Evolutionary conservation across 2,113 vertebrate species (phyloP).

Genomic region (Calyptommatus sinebrachiatus): DNA sequence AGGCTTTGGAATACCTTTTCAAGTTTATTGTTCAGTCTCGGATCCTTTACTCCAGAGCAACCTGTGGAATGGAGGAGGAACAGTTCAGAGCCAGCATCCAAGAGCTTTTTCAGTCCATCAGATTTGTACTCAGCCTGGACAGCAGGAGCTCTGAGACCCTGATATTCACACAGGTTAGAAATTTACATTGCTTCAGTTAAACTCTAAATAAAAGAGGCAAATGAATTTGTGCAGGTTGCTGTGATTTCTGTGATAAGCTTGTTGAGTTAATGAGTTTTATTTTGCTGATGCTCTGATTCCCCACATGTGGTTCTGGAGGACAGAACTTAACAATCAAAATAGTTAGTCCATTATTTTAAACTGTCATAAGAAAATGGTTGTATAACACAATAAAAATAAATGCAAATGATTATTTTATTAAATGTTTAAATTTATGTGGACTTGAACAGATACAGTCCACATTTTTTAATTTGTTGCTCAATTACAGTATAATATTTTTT

Average conservation of each 20-base stretch:
- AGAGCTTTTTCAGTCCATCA: constrained; percentile 96
- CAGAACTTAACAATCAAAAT: too few species aligned
- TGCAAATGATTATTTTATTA: too few species aligned
- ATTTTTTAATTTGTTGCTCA: too few species aligned
- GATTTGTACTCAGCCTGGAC: constrained; percentile 95
- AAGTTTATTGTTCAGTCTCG: constrained; percentile 98
- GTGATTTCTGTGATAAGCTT: neutral
- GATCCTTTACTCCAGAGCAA: constrained; percentile 94
- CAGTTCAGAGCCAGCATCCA: constrained; percentile 92
- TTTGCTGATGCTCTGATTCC: neutral
- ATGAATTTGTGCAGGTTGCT: constrained; percentile 27
- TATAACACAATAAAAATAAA: too few species aligned
- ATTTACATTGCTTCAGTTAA: constrained; percentile 18
- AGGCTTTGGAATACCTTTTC: constrained; percentile 98
- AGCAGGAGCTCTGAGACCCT: constrained; percentile 94
- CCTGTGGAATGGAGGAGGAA: constrained; percentile 96
- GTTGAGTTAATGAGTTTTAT: neutral
- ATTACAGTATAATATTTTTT: too few species aligned
- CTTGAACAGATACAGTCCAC: too few species aligned
- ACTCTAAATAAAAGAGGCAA: constrained; percentile 21
- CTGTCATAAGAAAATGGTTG: too few species aligned
- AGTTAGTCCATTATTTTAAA: too few species aligned
- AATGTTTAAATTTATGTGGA: too few species aligned
- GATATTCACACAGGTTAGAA: constrained; percentile 92
- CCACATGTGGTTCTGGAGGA: too few species aligned